These are phyloP conservation scores for Cotesia congregata DNA, from an alignment of 2,888 invertebrate species.

Conservation along the genomic window DNA sequence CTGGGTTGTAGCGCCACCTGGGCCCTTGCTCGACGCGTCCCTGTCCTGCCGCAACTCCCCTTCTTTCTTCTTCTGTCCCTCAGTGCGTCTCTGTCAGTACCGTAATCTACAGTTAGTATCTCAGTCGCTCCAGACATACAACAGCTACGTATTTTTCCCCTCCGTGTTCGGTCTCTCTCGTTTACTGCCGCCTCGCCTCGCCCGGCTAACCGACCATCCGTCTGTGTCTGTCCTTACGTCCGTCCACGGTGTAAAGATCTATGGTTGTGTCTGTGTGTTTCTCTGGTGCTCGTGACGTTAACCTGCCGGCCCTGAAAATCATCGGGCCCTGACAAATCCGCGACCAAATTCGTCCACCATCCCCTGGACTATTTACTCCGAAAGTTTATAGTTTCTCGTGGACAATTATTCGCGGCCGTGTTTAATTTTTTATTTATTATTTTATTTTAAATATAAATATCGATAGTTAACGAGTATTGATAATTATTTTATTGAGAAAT, in stretches of 20 bases:
- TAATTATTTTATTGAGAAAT: background rate
- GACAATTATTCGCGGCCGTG: too few relatives aligned
- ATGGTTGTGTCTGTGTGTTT: conserved; percentile 57
- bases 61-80: conserved; percentile 48
- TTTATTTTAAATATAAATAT: background rate
- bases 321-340: conserved; percentile 46
- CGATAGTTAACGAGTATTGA: background rate
- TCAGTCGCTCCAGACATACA: conserved; percentile 32
- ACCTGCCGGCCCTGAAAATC: conserved; percentile 70
- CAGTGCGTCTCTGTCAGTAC: conserved; percentile 49
- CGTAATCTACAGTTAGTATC: conserved; percentile 24
- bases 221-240: conserved; percentile 61
- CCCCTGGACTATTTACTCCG: conserved; percentile 44
- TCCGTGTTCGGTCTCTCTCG: conserved; percentile 41
- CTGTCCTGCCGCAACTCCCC: conserved; percentile 62
- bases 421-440: too few relatives aligned
- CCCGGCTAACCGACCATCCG: conserved; percentile 62
- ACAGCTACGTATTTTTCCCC: conserved; percentile 24
- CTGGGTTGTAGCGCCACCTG: conserved; percentile 24
- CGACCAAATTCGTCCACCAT: conserved; percentile 51
- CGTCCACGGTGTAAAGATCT: conserved; percentile 57
- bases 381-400: conserved; percentile 26
- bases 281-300: conserved; percentile 64
- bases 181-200: conserved; percentile 54
- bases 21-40: conserved; percentile 51